Evolutionary conservation across 2,113 vertebrate genomes (phyloP).

Genomic region (Struthidea cinerea): DNA sequence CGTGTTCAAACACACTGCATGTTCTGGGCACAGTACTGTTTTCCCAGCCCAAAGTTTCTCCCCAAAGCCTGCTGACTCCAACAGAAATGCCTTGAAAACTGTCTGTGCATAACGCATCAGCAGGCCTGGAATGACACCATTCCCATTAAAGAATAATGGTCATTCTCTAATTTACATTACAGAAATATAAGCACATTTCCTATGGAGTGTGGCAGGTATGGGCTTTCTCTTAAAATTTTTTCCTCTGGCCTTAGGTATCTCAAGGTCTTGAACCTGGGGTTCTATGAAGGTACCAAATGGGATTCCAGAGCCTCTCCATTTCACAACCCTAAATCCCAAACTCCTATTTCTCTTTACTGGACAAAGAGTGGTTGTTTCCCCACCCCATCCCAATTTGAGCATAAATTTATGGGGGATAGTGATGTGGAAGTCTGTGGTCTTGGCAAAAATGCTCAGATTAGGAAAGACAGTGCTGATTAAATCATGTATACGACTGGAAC

Average conservation of each 20-base stretch:
- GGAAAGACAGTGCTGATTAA: background rate
- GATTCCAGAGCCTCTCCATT: background rate
- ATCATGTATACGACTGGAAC: background rate
- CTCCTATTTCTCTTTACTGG: background rate
- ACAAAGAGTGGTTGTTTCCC: background rate
- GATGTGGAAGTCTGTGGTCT: background rate
- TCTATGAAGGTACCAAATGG: background rate
- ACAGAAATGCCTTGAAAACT: background rate
- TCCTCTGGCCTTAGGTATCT: background rate
- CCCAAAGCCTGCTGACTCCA: background rate
- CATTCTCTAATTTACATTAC: background rate
- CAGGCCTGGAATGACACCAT: background rate
- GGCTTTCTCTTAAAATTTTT: background rate
- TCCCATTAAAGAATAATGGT: background rate
- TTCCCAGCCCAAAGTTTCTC: background rate
- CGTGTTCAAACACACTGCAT: background rate
- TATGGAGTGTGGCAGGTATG: accelerated
- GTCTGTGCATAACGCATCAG: accelerated
- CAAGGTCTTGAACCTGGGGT: background rate
- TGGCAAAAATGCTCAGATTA: background rate
- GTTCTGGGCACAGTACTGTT: background rate
- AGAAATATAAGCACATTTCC: background rate
- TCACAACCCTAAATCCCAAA: background rate
- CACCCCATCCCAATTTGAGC: background rate
- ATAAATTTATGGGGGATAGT: background rate